phyloP scores from a whole-genome alignment of 2,113 vertebrate genomes.

The Spea multiplicata region DNA sequence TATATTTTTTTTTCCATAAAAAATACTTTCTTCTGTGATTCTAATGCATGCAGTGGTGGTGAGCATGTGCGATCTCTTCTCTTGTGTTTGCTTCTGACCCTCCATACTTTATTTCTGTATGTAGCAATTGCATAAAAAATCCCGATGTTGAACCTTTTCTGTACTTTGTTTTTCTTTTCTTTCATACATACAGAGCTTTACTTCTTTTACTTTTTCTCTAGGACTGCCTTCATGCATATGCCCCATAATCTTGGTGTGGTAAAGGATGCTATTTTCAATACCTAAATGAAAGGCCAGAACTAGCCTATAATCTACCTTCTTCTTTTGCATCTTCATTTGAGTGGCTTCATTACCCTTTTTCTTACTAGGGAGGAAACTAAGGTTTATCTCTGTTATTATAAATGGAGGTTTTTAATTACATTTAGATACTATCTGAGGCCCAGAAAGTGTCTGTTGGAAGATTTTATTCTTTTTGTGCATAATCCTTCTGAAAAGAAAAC shows the following conservation, averaged over 20 bases:
- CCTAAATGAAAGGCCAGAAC: constrained; percentile 21
- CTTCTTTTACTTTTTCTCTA: neutral
- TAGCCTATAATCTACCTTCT: constrained; percentile 28
- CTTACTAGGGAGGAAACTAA: constrained; percentile 31
- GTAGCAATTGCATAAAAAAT: too few species aligned
- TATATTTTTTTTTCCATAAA: too few species aligned
- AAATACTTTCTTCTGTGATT: too few species aligned
- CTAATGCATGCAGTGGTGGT: too few species aligned
- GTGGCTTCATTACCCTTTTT: constrained; percentile 17
- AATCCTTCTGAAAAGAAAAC: constrained; percentile 37
- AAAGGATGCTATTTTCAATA: neutral
- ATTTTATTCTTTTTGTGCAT: constrained; percentile 19
- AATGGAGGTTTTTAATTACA: constrained; percentile 34
- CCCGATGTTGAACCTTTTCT: too few species aligned
- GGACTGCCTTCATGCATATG: neutral
- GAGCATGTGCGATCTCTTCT: too few species aligned
- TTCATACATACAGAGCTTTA: neutral
- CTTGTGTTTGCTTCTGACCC: too few species aligned
- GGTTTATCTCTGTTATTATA: constrained; percentile 44
- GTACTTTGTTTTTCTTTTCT: neutral
- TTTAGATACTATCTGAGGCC: constrained; percentile 25
- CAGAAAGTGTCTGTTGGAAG: neutral
- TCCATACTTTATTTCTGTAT: too few species aligned
- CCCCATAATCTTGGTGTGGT: constrained; percentile 7
- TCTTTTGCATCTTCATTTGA: constrained; percentile 16